Conservation (phyloP, 2,797 vertebrate genomes). For the Phalloptychus januarius region DNA sequence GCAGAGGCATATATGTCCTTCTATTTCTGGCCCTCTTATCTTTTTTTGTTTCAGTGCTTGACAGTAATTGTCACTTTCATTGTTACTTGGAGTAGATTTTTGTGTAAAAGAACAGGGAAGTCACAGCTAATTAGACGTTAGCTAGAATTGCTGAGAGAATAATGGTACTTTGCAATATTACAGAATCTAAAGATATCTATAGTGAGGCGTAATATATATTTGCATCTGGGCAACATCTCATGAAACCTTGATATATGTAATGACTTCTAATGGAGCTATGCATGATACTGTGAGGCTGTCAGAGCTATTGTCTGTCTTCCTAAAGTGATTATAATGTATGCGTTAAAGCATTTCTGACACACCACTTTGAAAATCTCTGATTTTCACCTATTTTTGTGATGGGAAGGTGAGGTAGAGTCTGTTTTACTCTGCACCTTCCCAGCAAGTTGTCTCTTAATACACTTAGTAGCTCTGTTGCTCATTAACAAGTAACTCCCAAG, state of each 20-base stretch:
- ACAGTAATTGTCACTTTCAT: constrained; percentile 32
- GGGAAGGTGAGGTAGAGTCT: background rate
- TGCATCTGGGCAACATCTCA: constrained; percentile 9
- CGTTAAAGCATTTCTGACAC: background rate
- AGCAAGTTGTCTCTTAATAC: background rate
- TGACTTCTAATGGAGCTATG: constrained; percentile 29
- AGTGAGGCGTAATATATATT: constrained; percentile 18
- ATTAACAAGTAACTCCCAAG: background rate
- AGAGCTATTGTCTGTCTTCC: background rate
- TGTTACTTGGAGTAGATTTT: constrained; percentile 25
- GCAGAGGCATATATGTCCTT: constrained; percentile 34
- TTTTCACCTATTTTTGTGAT: background rate
- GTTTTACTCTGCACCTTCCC: background rate
- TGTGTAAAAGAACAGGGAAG: constrained; percentile 11
- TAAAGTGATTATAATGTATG: background rate
- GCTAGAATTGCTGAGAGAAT: constrained; percentile 15
- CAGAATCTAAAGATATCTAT: constrained; percentile 18
- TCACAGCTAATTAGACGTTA: constrained; percentile 19
- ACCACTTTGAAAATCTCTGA: background rate
- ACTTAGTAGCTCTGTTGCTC: background rate
- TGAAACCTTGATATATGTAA: constrained; percentile 33
- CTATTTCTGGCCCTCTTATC: constrained; percentile 46
- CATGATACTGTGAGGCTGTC: constrained; percentile 18
- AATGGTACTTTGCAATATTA: constrained; percentile 14
- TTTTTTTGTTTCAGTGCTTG: constrained; percentile 44